These are phyloP conservation scores for Odontocolon sp. DNA, from an alignment of 2,888 invertebrate species.

Conservation along the genomic window DNA sequence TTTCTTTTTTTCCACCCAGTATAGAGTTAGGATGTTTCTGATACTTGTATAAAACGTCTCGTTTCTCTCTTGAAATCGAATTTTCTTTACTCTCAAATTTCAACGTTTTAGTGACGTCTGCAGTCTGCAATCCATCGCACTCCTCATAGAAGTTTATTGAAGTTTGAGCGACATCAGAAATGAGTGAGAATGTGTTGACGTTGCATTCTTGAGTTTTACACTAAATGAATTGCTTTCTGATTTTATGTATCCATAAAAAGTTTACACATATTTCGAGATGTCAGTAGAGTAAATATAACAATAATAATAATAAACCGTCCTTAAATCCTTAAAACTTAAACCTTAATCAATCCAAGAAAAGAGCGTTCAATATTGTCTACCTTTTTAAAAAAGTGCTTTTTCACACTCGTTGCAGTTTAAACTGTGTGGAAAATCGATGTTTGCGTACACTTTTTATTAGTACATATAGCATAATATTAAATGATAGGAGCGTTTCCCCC, in stretches of 20 bases:
- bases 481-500: not conserved
- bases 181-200: not conserved
- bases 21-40: too few species aligned
- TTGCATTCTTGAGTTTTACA: slow-evolving; percentile 17
- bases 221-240: slow-evolving; percentile 31
- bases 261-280: too few species aligned
- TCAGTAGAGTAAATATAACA: too few species aligned
- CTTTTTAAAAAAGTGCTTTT: too few species aligned
- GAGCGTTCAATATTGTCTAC: too few species aligned
- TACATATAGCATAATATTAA: too few species aligned
- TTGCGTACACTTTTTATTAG: not conserved
- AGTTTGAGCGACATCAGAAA: not conserved
- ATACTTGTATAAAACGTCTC: not conserved
- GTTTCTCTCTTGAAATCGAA: not conserved
- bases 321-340: too few species aligned
- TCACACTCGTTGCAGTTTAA: slow-evolving; percentile 2
- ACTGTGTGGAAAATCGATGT: not conserved
- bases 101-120: slow-evolving; percentile 26
- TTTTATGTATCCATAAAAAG: too few species aligned
- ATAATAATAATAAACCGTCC: too few species aligned
- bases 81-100: slow-evolving; percentile 31
- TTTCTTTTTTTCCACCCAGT: too few species aligned
- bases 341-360: too few species aligned
- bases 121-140: not conserved
- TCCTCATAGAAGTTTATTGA: not conserved